Evolutionary conservation across 2,113 vertebrate species (phyloP), one percentile per base, ranked within the genome.

Genomic region (Sterrhoptilus dennistouni): DNA sequence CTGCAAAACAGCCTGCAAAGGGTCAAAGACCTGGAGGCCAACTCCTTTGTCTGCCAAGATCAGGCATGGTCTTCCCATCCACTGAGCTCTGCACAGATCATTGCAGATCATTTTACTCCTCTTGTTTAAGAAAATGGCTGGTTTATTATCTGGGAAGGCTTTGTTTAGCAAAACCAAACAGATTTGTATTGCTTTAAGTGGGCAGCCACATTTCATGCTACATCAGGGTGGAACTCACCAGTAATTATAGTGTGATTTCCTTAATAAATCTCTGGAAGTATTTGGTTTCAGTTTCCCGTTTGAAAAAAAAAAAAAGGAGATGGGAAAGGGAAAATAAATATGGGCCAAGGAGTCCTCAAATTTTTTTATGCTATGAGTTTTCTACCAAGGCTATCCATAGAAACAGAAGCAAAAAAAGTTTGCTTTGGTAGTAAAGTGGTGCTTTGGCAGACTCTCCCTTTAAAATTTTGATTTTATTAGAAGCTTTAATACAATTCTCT

Each of bases 281-380:
- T 63, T 40, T n/a, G 18, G 86, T 94, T 97, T 96, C 83, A 90
- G 70, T 97, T 97, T 97, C 95, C 87, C 11, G 0, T 47, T 42
- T 84, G 33, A 71, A 89, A 93, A 66, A 90, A 89, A 88, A 89
- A 93, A 79, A 90, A 38, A 7, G 17, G 25, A 87, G 8, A 15
- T 60, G 38, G 29, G 38, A 69, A 57, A 33, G 7, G 19, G n/a
- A 64, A 95, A 90, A 68, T 12, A 76, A 90, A 83, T 19, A 68
- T 9, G 8, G 54, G 4, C 78, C 42, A 42, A 69, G 25, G 10
- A 92, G 85, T 83, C 63, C 36, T 45, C 36, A 57, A 36, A 65
- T 53, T 81, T 23, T 54, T 44, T 76, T 27, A 65, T 25, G 23
- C n/a, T 5, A 0, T 28, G 52, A 80, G 40, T 65, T 65, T 85